Base-by-base conservation (phyloP, 2,888 invertebrate species). In the Cyclophora punctaria region DNA sequence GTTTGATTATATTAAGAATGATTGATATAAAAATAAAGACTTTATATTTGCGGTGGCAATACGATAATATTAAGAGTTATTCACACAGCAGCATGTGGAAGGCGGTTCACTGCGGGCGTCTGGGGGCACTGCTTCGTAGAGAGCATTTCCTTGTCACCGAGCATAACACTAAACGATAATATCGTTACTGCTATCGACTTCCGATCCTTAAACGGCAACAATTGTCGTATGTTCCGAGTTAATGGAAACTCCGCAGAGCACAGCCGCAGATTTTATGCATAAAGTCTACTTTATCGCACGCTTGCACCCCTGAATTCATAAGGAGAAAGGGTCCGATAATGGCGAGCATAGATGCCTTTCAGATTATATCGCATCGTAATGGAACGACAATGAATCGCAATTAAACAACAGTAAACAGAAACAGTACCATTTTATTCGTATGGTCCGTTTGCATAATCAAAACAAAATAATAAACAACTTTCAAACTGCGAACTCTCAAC, bases 161-260 rank as follows among this genome's bases (percentile, higher is more conserved):
- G 80, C 82, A 84, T 87, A 83, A 86, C 83, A 76, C 76, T 86
- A 83, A 87, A 84, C 84, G 84, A 82, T 86, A 83, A 83, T 82
- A 75, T 76, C 78, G 75, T 77, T 78, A 82, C 77, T 72, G 78
- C 77, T 68, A 75, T 75, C 78, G 75, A 75, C 75, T 80, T 76
- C 73, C 78, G 80, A 79, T 78, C 74, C 74, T 80, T 80, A 75
- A 82, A 75, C 80, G 81, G 74, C 75, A 80, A 82, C 82, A 82
- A 82, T 84, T 75, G 83, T 75, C 79, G 80, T 78, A 78, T 73
- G 73, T 73, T 68, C 73, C 49, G 63, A 72, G 72, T 73, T 84
- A 85, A 83, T 83, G 81, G 81, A 75, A 67, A 66, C 71, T 68
- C 67, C 65, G 66, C 60, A 56, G 52, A 54, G 59, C 44, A 44